Percentiles rank a stretch among this genome's conserved stretches.
Evolutionary conservation across 2,113 vertebrate species (phyloP).

Genomic region (Trematocara macrostoma): DNA sequence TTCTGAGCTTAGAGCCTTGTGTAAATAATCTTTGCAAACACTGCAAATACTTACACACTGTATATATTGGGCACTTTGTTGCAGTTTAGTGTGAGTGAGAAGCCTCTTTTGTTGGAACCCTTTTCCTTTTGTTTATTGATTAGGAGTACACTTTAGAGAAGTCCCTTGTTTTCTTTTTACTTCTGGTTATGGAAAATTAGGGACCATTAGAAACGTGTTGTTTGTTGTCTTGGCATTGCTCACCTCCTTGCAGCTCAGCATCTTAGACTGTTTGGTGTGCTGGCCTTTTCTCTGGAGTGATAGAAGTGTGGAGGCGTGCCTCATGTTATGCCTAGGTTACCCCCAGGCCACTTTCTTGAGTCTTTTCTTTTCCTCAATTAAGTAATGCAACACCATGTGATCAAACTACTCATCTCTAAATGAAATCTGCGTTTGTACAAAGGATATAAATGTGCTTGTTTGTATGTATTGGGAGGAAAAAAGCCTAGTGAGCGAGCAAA

Average conservation of each 20-base stretch:
- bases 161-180: neutral
- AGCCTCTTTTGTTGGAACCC: neutral
- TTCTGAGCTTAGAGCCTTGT: neutral
- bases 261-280: neutral
- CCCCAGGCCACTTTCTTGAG: neutral
- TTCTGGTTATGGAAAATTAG: neutral
- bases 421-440: conserved; percentile 15
- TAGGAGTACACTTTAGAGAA: neutral
- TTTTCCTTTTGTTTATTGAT: neutral
- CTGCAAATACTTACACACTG: neutral
- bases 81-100: neutral
- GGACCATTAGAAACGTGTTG: neutral
- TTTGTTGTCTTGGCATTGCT: neutral
- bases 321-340: neutral
- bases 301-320: neutral
- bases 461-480: neutral
- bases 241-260: neutral
- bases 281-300: neutral
- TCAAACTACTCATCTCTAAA: conserved; percentile 31
- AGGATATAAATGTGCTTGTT: conserved; percentile 18
- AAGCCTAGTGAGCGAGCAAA: neutral
- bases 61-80: neutral
- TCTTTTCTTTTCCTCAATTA: neutral
- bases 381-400: conserved; percentile 19
- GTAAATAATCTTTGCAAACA: neutral